Conservation (phyloP, 2,113 vertebrate species). For the Reinhardtius hippoglossoides region DNA sequence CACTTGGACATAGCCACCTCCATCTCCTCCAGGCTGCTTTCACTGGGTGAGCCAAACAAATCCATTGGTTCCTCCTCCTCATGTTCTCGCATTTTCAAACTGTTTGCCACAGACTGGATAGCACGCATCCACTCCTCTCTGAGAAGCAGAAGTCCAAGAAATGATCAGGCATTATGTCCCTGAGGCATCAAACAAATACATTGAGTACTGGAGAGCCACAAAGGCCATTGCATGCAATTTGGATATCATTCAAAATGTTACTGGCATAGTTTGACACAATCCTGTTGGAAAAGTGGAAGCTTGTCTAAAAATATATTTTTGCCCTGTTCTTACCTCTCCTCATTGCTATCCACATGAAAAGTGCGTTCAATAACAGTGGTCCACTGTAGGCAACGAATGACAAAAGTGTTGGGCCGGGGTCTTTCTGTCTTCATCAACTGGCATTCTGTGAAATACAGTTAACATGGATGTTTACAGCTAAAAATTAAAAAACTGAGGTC, state of each 20-base stretch:
- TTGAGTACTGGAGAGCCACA: background rate
- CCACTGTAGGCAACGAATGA: conserved; percentile 93
- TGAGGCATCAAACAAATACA: background rate
- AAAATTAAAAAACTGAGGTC: background rate
- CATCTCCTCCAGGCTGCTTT: conserved; percentile 85
- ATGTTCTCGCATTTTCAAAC: conserved; percentile 84
- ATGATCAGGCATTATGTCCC: background rate
- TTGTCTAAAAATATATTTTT: background rate
- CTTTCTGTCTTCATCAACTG: conserved; percentile 88
- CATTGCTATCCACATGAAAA: conserved; percentile 90
- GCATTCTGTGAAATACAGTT: conserved; percentile 69
- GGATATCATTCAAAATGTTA: background rate
- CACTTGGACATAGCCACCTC: conserved; percentile 85
- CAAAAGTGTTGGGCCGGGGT: conserved; percentile 90
- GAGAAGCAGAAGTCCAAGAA: background rate
- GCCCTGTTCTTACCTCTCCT: conserved; percentile 81
- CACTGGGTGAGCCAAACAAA: conserved; percentile 79
- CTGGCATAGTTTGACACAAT: background rate
- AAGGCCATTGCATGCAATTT: background rate
- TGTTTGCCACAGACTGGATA: conserved; percentile 91
- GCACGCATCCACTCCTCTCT: conserved; percentile 91
- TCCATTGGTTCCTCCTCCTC: conserved; percentile 85
- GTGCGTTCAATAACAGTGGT: conserved; percentile 92
- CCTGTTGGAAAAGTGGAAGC: background rate
- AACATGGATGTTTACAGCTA: background rate